These are phyloP conservation scores for Oxyruncus cristatus DNA, from an alignment of 2,113 vertebrate species.

Conservation along the genomic window DNA sequence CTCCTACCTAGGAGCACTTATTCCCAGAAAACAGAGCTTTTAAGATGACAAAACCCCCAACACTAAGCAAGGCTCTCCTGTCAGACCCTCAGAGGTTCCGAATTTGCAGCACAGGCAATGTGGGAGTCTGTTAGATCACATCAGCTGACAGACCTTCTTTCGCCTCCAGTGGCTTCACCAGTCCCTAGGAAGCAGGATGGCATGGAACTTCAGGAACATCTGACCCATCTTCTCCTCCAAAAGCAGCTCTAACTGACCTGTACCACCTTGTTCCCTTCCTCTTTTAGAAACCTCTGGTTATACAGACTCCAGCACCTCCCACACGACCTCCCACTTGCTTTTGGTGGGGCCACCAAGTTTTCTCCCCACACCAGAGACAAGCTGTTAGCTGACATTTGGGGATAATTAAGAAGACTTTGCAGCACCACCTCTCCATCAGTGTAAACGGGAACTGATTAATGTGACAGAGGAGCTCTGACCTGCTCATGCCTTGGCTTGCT, in stretches of 20 bases:
- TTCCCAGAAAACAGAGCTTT: accelerated
- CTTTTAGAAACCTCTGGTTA: background rate
- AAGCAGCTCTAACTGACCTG: background rate
- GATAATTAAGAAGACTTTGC: background rate
- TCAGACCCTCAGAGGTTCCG: background rate
- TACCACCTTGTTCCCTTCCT: background rate
- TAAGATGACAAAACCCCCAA: background rate
- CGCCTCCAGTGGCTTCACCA: background rate
- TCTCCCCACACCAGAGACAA: background rate
- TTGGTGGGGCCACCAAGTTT: background rate
- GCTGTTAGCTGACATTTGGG: background rate
- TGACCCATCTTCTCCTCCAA: background rate
- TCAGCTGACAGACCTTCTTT: background rate
- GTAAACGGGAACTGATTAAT: background rate
- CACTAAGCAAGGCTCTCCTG: accelerated
- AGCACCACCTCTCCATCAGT: background rate
- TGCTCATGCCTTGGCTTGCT: background rate
- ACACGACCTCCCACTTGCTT: background rate
- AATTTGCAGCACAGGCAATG: background rate
- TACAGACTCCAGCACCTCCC: background rate
- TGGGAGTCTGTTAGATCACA: background rate
- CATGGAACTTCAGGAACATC: background rate
- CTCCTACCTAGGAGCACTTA: background rate
- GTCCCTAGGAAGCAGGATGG: background rate
- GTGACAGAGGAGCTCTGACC: background rate